phyloP scores from a whole-genome alignment of 2,888 invertebrate genomes.

The Melangyna quadrimaculata region DNA sequence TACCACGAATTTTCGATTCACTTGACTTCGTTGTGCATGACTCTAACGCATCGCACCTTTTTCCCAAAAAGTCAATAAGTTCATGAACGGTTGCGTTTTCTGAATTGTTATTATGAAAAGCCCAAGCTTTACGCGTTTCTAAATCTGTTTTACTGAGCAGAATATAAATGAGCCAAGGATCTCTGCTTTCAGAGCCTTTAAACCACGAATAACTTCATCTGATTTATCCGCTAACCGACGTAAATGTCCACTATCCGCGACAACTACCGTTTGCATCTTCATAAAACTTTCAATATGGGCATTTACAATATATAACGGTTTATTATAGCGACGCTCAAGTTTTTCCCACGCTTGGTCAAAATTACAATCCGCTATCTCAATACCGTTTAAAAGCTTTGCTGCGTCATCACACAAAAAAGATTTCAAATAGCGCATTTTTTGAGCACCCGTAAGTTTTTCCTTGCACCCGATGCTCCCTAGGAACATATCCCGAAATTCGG shows the following conservation, averaged over 20 bases:
- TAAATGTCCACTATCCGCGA: background rate
- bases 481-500: background rate
- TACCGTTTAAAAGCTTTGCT: background rate
- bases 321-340: too few species aligned
- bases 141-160: background rate
- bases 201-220: conserved; percentile 2
- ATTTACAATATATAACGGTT: background rate
- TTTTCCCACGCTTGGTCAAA: conserved; percentile 24
- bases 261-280: background rate
- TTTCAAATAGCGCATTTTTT: background rate
- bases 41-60: background rate
- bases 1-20: too few species aligned
- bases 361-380: background rate
- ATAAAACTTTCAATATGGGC: conserved; percentile 5
- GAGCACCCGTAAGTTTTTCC: background rate
- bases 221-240: too few species aligned
- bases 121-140: too few species aligned
- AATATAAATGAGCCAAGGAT: background rate
- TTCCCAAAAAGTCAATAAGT: background rate
- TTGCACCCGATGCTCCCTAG: too few species aligned
- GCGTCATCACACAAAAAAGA: background rate
- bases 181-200: background rate
- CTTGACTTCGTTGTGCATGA: too few species aligned
- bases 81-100: background rate
- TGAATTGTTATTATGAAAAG: background rate